These are phyloP conservation scores for Andrena bucephala DNA, from an alignment of 2,888 invertebrate species.

Conservation along the genomic window DNA sequence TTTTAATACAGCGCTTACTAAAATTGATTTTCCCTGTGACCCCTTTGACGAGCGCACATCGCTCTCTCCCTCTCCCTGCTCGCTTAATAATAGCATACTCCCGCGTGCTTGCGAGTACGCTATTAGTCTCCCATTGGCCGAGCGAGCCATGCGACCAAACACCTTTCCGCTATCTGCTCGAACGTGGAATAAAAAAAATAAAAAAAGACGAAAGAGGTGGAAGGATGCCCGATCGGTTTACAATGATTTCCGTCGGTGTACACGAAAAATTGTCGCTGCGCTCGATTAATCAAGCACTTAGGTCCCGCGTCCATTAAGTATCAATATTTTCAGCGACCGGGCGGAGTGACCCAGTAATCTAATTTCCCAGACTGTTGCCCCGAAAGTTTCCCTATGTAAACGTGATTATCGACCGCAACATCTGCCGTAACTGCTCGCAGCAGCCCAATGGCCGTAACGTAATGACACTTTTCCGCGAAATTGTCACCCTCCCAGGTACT, in stretches of 20 bases:
- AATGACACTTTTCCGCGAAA: conserved; percentile 3
- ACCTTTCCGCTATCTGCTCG: conserved; percentile 3
- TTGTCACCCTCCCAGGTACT: conserved; percentile 69
- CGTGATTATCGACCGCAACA: conserved; percentile 20
- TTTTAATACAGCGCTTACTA: conserved; percentile 37
- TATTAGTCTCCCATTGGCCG: conserved; percentile 31
- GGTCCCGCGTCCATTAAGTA: conserved; percentile 1
- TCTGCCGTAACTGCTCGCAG: not conserved
- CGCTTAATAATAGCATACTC: conserved; percentile 64
- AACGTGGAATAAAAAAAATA: not conserved
- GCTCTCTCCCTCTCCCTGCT: conserved; percentile 28
- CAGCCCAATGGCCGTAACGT: conserved; percentile 8
- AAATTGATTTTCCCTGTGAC: conserved; percentile 57
- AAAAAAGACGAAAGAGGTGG: not conserved
- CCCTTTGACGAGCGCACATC: conserved; percentile 55
- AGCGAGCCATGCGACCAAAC: conserved; percentile 24
- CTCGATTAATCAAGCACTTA: not conserved
- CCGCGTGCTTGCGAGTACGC: conserved; percentile 28
- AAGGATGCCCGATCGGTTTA: not conserved
- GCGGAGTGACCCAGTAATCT: conserved; percentile 35
- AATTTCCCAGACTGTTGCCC: conserved; percentile 14
- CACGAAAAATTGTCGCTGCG: not conserved
- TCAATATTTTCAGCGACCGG: conserved; percentile 30
- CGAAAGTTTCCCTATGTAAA: conserved; percentile 27
- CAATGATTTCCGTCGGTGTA: not conserved